Evolutionary conservation across 2,113 vertebrate genomes (phyloP), one percentile per base, ranked within the genome.

Genomic region (Chloropsis cyanopogon): DNA sequence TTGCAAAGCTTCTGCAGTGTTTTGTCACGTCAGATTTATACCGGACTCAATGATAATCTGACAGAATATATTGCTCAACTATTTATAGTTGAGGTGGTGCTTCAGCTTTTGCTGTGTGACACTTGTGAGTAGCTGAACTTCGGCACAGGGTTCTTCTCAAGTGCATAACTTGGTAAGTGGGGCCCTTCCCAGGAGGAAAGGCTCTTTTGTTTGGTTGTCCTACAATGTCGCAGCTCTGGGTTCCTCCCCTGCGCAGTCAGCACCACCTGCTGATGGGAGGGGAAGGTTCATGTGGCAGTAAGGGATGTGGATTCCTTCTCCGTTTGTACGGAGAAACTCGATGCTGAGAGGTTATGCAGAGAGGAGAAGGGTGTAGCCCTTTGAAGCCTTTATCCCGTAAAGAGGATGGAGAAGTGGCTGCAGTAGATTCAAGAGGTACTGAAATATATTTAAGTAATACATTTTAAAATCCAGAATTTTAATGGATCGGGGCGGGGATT

Each of bases 211-310:
- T 21, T 6, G 71, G n/a, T 37, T 42, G 59, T 28, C 7, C 19
- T 11, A 2, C 28, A 13, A 0, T 5, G 57, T 22, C 2, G 14
- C 39, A 11, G 66, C 49, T 29, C 17, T 25, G 64, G 7, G 33
- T 33, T 49, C 57, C 17, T 80, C 49, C 61, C 59, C 1, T 57
- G 80, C 24, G 59, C 83, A 18, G 75, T 57, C 84, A 91, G 87
- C 91, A 31, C 96, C 96, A 68, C 91, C 95, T 94, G 86, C 90
- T 92, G 95, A 33, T 76, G 54, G 5, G 5, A 69, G 50, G 56
- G 78, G 47, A 56, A 44, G 26, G 46, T 44, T 69, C 57, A 4
- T 22, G 44, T 28, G 41, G 6, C 10, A 4, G 60, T 6, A 41
- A 59, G 42, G 73, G 41, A n/a, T 44, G 37, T 37, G 33, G 85